Conservation (phyloP, 2,797 vertebrate genomes). For the Phataginus tetradactyla region DNA sequence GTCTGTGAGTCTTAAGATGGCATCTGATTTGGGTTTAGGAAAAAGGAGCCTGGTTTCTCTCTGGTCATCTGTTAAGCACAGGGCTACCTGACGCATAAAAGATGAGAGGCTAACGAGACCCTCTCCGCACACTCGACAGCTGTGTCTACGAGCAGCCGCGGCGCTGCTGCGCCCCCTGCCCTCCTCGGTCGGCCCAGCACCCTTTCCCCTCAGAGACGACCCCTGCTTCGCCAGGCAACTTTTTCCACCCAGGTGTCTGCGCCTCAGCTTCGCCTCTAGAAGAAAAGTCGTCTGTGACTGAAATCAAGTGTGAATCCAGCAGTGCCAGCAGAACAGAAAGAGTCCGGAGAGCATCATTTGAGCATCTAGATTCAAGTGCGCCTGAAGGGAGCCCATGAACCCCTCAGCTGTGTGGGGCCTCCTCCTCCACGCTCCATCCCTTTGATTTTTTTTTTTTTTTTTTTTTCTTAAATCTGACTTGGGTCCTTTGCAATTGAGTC, state of each 20-base stretch:
- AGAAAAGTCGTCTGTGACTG: not conserved
- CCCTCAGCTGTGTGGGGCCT: not conserved
- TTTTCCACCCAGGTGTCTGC: too few species aligned
- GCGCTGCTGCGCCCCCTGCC: not conserved
- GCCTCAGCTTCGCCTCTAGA: not conserved
- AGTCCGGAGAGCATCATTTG: not conserved
- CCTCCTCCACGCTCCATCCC: fast-evolving
- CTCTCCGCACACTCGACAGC: not conserved
- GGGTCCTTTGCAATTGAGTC: not conserved
- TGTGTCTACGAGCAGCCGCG: not conserved
- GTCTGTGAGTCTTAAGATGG: not conserved
- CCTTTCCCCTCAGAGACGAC: not conserved
- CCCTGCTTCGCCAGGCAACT: not conserved
- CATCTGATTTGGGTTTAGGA: constrained; percentile 3
- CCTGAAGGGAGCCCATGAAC: not conserved
- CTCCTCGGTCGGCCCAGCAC: not conserved
- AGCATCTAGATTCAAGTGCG: not conserved
- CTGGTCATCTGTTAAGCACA: not conserved
- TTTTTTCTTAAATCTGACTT: constrained; percentile 25
- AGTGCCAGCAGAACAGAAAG: not conserved
- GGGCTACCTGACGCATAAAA: not conserved
- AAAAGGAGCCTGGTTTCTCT: constrained; percentile 7
- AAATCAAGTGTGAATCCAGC: not conserved
- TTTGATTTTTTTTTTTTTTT: not conserved
- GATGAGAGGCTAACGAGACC: not conserved